phyloP scores from a whole-genome alignment of 2,888 invertebrate genomes.

The Ctenicera cuprea region DNA sequence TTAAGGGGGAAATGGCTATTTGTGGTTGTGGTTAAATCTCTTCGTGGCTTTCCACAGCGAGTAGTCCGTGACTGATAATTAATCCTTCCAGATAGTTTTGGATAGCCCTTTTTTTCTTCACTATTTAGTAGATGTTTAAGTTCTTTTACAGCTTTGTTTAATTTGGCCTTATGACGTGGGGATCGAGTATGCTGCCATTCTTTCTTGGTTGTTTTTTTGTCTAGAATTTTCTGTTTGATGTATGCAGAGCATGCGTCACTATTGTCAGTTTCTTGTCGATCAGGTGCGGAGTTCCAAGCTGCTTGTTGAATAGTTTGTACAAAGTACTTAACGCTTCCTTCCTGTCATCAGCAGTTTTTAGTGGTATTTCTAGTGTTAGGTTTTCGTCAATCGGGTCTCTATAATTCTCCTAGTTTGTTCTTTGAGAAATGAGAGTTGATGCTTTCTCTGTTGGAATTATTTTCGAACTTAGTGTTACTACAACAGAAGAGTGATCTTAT shows the following conservation, averaged over 20 bases:
- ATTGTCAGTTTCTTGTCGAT: constrained; percentile 10
- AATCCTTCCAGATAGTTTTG: constrained; percentile 17
- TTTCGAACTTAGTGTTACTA: constrained; percentile 1
- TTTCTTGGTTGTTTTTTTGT: constrained; percentile 7
- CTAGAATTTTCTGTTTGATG: constrained; percentile 1
- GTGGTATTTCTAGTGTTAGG: not conserved
- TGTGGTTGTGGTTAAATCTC: constrained; percentile 15
- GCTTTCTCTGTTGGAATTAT: not conserved
- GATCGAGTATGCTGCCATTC: constrained; percentile 1
- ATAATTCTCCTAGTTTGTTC: not conserved
- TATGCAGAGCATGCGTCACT: too few relatives aligned
- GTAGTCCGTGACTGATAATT: too few relatives aligned
- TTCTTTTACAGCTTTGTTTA: constrained; percentile 13
- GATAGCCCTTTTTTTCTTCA: constrained; percentile 8
- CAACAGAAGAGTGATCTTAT: not conserved
- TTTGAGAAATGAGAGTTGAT: not conserved
- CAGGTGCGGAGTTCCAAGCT: not conserved
- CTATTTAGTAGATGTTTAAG: not conserved
- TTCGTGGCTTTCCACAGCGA: too few relatives aligned
- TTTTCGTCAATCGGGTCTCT: not conserved
- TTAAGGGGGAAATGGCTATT: constrained; percentile 2
- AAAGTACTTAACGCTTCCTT: constrained; percentile 1
- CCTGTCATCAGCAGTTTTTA: constrained; percentile 4
- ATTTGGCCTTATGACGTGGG: constrained; percentile 1
- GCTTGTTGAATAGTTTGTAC: too few relatives aligned